Conservation (phyloP, 2,797 vertebrate species). For the Sorex maritimensis region DNA sequence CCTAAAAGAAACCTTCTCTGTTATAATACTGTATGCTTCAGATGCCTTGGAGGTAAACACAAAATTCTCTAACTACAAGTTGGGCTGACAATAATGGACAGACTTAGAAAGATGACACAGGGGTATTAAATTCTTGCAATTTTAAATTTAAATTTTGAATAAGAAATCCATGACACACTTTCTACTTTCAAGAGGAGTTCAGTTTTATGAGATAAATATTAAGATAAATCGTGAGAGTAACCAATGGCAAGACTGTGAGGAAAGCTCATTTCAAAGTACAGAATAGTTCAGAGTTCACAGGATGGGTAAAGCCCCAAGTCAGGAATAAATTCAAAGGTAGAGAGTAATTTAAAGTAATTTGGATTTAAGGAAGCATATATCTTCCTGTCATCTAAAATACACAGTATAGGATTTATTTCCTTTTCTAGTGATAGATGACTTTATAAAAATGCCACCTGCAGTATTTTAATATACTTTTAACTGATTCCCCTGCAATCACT, state of each 20-base stretch:
- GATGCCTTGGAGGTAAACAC: neutral
- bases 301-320: slow-evolving; percentile 14
- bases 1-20: neutral
- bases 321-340: neutral
- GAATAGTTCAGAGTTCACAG: neutral
- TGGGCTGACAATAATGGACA: neutral
- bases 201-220: neutral
- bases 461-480: slow-evolving; percentile 1
- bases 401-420: slow-evolving; percentile 2
- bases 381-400: neutral
- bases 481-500: neutral
- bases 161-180: neutral
- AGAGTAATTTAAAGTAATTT: neutral
- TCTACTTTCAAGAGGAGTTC: neutral
- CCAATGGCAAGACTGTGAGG: neutral
- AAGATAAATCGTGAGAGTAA: neutral
- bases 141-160: slow-evolving; percentile 28
- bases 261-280: neutral
- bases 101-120: neutral
- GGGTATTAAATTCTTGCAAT: neutral
- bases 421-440: neutral
- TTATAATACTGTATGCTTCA: neutral
- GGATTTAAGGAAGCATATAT: slow-evolving; percentile 18
- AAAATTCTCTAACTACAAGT: neutral
- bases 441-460: neutral